Percentiles rank a stretch among this genome's conserved stretches.
Evolutionary conservation across 2,888 invertebrate genomes (phyloP).

Genomic region (Bimastos eiseni): DNA sequence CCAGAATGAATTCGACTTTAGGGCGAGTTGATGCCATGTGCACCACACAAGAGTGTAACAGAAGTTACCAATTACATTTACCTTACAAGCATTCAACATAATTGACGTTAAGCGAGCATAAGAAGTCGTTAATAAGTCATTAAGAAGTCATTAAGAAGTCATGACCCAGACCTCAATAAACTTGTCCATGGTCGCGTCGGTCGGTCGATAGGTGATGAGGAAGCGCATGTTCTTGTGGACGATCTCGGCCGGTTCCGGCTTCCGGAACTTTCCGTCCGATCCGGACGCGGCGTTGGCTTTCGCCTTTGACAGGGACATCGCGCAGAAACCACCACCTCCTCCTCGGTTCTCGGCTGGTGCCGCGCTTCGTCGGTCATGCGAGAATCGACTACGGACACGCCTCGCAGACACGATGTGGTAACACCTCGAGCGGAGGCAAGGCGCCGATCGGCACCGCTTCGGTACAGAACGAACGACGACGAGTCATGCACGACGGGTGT

Average conservation of each 20-base stretch:
- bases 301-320: conserved; percentile 7
- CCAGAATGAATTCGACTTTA: too few relatives aligned
- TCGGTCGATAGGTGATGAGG: conserved; percentile 96
- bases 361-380: neutral
- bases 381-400: neutral
- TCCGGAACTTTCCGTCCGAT: conserved; percentile 40
- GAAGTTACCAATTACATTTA: neutral
- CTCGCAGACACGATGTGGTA: neutral
- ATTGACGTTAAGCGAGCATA: neutral
- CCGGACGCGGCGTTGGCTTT: neutral
- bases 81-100: neutral
- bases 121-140: neutral
- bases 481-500: neutral
- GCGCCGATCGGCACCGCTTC: neutral
- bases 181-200: conserved; percentile 87
- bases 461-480: neutral
- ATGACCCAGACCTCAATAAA: conserved; percentile 82
- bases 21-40: too few relatives aligned
- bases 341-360: neutral
- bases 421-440: neutral
- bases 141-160: too few relatives aligned
- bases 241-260: conserved; percentile 92
- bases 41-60: too few relatives aligned
- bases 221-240: conserved; percentile 96
- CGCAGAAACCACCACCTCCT: neutral